Conservation (phyloP, 1,140 invertebrate species). For the Cephus cinctus region DNA sequence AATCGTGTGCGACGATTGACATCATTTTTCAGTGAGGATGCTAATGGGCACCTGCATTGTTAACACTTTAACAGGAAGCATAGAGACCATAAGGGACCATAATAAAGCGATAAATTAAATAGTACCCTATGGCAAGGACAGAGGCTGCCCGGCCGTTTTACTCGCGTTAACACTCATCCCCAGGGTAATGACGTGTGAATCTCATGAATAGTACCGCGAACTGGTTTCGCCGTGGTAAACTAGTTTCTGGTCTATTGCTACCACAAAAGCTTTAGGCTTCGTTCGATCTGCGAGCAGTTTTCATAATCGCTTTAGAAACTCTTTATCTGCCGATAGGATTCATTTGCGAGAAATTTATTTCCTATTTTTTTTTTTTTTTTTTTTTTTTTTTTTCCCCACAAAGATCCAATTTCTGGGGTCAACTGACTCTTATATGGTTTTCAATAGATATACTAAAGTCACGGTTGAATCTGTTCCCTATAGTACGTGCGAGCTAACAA, state of each 20-base stretch:
- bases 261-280: neutral
- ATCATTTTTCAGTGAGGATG: conserved; percentile 8
- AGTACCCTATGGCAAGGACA: conserved; percentile 1
- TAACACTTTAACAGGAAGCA: neutral
- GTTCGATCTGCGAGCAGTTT: conserved; percentile 5
- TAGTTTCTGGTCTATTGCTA: conserved; percentile 9
- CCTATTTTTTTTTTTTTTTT: too few species aligned
- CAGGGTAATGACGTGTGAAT: conserved; percentile 29
- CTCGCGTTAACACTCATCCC: conserved; percentile 27
- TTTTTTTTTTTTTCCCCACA: too few species aligned
- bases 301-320: conserved; percentile 16
- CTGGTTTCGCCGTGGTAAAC: conserved; percentile 13
- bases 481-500: too few species aligned
- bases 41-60: conserved; percentile 32
- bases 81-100: conserved; percentile 28
- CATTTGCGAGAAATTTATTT: too few species aligned
- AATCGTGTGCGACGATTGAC: conserved; percentile 15
- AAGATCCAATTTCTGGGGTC: too few species aligned
- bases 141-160: conserved; percentile 10
- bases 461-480: too few species aligned
- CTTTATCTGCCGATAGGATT: conserved; percentile 30
- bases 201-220: conserved; percentile 17
- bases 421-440: too few species aligned
- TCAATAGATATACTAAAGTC: too few species aligned
- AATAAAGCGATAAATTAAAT: conserved; percentile 46